Conservation (phyloP, 1,140 invertebrate genomes). For the Drosophila cardini region DNA sequence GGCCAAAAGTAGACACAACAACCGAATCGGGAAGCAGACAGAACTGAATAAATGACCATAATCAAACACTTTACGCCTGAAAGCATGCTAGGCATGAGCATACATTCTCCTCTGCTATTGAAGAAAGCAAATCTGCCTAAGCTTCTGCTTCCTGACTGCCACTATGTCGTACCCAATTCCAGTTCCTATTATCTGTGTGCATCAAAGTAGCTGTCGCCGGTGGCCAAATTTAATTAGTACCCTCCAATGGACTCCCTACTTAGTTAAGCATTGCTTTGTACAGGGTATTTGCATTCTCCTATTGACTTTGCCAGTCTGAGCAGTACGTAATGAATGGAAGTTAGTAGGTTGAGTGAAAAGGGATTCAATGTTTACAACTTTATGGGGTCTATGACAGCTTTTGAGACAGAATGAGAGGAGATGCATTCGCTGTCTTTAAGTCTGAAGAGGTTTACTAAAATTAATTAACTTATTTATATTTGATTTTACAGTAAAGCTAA, state of each 20-base stretch:
- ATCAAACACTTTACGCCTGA: constrained; percentile 82
- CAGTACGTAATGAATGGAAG: background rate
- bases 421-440: no score
- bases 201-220: constrained; percentile 65
- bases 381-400: background rate
- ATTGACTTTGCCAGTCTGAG: constrained; percentile 2
- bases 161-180: background rate
- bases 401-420: background rate
- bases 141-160: constrained; percentile 9
- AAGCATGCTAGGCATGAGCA: constrained; percentile 48
- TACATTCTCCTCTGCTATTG: constrained; percentile 14
- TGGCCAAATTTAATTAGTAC: constrained; percentile 75
- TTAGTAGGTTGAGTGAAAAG: background rate
- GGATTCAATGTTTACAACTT: background rate
- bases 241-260: constrained; percentile 36
- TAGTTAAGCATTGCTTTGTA: background rate
- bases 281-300: background rate
- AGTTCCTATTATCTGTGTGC: constrained; percentile 52
- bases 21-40: constrained; percentile 39
- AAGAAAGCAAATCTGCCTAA: constrained; percentile 54
- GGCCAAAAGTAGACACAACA: constrained; percentile 60
- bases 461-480: no score
- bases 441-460: no score
- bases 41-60: constrained; percentile 78
- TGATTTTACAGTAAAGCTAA: no score